Conservation (phyloP, 64 coral and sea anemone genomes). For the Pachyseris speciosa region DNA sequence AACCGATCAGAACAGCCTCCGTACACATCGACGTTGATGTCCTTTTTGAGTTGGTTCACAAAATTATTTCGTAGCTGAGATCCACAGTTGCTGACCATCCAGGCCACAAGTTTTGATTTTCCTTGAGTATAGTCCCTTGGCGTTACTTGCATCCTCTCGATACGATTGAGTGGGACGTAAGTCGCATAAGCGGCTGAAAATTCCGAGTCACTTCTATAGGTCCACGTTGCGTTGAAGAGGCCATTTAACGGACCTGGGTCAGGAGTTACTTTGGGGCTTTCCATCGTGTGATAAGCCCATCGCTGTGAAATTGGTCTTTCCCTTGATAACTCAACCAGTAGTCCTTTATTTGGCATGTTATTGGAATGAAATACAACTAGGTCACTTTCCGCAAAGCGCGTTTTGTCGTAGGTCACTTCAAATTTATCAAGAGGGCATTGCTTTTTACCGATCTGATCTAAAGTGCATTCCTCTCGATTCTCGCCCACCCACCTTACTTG, state of each 20-base stretch:
- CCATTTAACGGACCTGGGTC: neutral
- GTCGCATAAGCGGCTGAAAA: constrained; percentile 21
- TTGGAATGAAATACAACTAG: constrained; percentile 2
- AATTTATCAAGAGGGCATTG: constrained; percentile 26
- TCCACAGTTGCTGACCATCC: constrained; percentile 24
- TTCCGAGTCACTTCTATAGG: neutral
- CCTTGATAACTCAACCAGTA: neutral
- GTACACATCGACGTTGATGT: constrained; percentile 8
- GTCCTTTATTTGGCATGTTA: neutral
- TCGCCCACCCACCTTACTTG: constrained; percentile 1
- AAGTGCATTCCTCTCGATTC: neutral
- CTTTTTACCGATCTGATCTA: neutral
- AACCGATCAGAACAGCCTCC: neutral
- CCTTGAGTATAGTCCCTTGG: neutral
- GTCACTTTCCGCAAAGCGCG: neutral
- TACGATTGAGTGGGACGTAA: neutral
- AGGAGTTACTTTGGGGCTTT: neutral
- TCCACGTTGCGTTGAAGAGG: constrained; percentile 30
- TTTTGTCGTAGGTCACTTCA: constrained; percentile 24
- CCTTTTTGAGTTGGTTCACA: neutral
- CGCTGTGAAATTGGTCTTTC: neutral
- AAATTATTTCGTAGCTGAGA: neutral
- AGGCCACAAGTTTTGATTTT: constrained; percentile 2
- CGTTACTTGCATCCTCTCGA: neutral
- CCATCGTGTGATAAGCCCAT: constrained; percentile 33